Evolutionary conservation across 2,797 vertebrate species (phyloP).

Genomic region (Parauchenoglanis punctatus): DNA sequence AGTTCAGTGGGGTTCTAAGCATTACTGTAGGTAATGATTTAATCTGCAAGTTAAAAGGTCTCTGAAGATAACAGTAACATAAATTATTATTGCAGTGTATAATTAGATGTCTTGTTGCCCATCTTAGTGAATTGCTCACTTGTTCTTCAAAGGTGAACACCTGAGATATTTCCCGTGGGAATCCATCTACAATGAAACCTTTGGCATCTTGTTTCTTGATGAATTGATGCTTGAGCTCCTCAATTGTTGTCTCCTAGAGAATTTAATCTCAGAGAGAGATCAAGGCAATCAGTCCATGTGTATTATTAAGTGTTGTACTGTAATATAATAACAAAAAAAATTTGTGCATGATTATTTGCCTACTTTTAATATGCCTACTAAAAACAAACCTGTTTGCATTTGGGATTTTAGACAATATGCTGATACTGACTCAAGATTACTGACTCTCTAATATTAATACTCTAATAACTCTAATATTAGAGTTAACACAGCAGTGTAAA

Average conservation of each 20-base stretch:
- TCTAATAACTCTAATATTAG: neutral
- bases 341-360: neutral
- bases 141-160: slow-evolving; percentile 74
- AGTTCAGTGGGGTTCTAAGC: neutral
- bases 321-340: neutral
- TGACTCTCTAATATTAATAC: too few relatives aligned
- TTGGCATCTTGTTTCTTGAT: slow-evolving; percentile 69
- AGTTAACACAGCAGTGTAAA: neutral
- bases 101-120: slow-evolving; percentile 1
- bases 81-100: neutral
- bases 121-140: slow-evolving; percentile 56
- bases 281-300: slow-evolving; percentile 1
- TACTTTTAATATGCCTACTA: neutral
- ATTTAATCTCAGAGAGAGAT: slow-evolving; percentile 14
- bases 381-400: neutral
- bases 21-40: neutral
- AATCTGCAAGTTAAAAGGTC: neutral
- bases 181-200: slow-evolving; percentile 74
- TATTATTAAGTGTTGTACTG: neutral
- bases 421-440: neutral
- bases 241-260: slow-evolving; percentile 68
- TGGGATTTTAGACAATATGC: neutral
- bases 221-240: slow-evolving; percentile 74
- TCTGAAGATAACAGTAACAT: neutral
- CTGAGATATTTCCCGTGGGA: slow-evolving; percentile 73